Evolutionary conservation across 1,140 invertebrate species (phyloP), one percentile per base, ranked within the genome.

Genomic region (Rhagoletis zephyria): DNA sequence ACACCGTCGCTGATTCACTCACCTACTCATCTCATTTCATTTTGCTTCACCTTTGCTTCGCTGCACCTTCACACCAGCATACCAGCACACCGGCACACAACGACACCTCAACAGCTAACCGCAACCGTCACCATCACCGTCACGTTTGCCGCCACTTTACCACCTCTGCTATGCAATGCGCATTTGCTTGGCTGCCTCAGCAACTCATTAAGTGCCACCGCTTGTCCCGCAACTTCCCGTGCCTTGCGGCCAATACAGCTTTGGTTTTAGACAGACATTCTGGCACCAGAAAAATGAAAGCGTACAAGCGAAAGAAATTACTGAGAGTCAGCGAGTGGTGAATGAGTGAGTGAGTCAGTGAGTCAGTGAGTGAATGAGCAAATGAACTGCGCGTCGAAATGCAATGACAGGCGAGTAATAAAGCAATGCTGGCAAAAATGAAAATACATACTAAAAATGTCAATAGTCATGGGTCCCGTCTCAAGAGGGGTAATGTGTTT

Each of bases 211-310:
- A 81, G 74, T 51, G 30, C 3, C 70, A 40, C 48, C 74, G 45
- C 74, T 16, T 19, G 16, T 14, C 45, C 48, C 74, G 48, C 74
- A 56, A 16, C 48, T 10, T 16, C 0, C n/a, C 74, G 45, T 19
- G 10, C 19, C 74, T 3, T 81, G 74, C n/a, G 74, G 74, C 30
- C 30, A 30, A 30, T 10, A 81, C 45, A 81, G 48, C 74, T 56
- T 81, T 81, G 74, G 74, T 30, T 81, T 81, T 81, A 81, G 74
- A 81, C 74, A 81, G 74, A 81, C 74, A 81, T 81, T 81, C 74
- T 81, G 74, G 74, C 74, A 81, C 74, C 74, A 81, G 74, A 56
- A 81, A 81, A 81, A 81, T 81, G 74, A 81, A 81, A 81, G 74
- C 74, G 4, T 14, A 81, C 74, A n/a, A 51, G 10, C 48, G 74